A percentile compares a stretch with the other conserved stretches of the same genome.
Conservation (phyloP, 23 tunicate species). For the Trididemnum nubilum region DNA sequence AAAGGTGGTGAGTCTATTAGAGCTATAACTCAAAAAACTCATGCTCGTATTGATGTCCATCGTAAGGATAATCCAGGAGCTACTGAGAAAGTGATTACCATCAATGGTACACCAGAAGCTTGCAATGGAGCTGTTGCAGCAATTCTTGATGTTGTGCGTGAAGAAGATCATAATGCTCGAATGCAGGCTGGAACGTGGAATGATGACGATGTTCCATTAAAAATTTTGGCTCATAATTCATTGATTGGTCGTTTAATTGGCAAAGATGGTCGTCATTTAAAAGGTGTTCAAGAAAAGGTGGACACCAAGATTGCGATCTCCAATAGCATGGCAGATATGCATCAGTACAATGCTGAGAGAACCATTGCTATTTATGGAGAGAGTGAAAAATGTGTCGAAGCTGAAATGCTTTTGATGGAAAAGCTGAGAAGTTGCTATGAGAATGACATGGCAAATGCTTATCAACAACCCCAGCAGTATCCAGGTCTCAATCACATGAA, state of each 20-base stretch:
- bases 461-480: constrained; percentile 72
- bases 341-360: constrained; percentile 72
- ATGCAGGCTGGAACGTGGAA: constrained; percentile 78
- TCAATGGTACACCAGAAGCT: constrained; percentile 94
- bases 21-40: constrained; percentile 84
- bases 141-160: constrained; percentile 84
- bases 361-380: constrained; percentile 95
- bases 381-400: constrained; percentile 72
- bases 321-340: constrained; percentile 88
- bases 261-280: constrained; percentile 91
- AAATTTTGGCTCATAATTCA: constrained; percentile 93
- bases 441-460: constrained; percentile 85
- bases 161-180: constrained; percentile 83
- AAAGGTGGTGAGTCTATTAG: constrained; percentile 90
- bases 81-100: constrained; percentile 88
- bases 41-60: constrained; percentile 95
- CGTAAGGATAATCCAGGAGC: constrained; percentile 97
- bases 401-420: constrained; percentile 82
- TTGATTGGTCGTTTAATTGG: constrained; percentile 95
- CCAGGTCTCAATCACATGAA: constrained; percentile 64
- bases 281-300: constrained; percentile 83
- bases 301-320: constrained; percentile 83
- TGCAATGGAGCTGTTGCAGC: constrained; percentile 80
- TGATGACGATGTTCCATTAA: constrained; percentile 87
- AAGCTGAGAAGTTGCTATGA: constrained; percentile 89